phyloP scores from a whole-genome alignment of 2,797 vertebrate species.

The Champsocephalus gunnari region DNA sequence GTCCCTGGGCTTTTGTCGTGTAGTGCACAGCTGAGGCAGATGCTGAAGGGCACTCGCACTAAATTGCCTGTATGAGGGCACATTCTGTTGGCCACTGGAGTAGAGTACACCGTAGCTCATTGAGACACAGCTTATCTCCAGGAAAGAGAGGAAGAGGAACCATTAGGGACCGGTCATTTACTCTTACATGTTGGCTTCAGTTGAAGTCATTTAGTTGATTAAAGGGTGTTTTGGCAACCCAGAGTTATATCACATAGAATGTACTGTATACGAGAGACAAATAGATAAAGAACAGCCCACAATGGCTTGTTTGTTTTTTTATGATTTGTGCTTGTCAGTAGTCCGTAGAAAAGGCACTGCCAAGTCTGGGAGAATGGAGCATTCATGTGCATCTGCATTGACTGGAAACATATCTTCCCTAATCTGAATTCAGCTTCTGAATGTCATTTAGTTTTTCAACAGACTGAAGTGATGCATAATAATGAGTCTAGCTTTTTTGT shows the following conservation, averaged over 20 bases:
- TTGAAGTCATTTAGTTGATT: conserved; percentile 21
- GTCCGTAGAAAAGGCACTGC: conserved; percentile 16
- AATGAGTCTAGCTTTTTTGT: too few relatives aligned
- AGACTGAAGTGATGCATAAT: conserved; percentile 12
- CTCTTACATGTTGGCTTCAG: conserved; percentile 29
- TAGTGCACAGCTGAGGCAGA: conserved; percentile 79
- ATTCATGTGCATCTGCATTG: conserved; percentile 28
- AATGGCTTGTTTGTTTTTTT: conserved; percentile 16
- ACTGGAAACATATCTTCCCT: conserved; percentile 29
- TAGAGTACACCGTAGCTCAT: conserved; percentile 67
- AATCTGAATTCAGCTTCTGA: conserved; percentile 29
- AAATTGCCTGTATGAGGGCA: conserved; percentile 82
- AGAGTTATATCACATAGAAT: neutral
- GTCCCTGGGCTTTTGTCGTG: conserved; percentile 78
- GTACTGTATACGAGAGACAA: conserved; percentile 1
- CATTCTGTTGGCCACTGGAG: conserved; percentile 73
- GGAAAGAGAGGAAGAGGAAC: conserved; percentile 50
- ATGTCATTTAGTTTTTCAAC: neutral
- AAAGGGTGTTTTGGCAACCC: conserved; percentile 7
- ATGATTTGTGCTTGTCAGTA: conserved; percentile 1
- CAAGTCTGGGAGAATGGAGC: conserved; percentile 29
- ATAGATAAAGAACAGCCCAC: neutral
- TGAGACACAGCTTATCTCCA: conserved; percentile 70
- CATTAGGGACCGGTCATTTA: conserved; percentile 45
- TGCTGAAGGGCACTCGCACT: conserved; percentile 79